phyloP scores from a whole-genome alignment of 2,888 invertebrate genomes.

The Nomada ruficornis region DNA sequence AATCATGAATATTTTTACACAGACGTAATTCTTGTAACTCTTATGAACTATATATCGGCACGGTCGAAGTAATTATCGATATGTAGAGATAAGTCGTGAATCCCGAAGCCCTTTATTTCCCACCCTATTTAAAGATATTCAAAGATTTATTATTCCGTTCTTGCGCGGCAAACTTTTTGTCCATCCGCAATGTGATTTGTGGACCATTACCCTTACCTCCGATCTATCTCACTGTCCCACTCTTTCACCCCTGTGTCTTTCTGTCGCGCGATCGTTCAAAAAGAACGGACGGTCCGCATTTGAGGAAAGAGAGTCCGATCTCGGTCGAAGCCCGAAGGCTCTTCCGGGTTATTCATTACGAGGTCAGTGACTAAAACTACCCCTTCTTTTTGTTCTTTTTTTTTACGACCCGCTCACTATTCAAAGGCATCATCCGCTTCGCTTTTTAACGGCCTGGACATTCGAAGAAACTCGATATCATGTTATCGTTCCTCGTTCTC shows the following conservation, averaged over 20 bases:
- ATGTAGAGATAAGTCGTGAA: slow-evolving; percentile 25
- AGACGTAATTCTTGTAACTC: too few relatives aligned
- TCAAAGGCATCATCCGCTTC: slow-evolving; percentile 16
- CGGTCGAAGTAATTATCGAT: slow-evolving; percentile 40
- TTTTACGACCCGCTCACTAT: slow-evolving; percentile 29
- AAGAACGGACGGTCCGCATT: slow-evolving; percentile 48
- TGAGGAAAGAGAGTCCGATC: slow-evolving; percentile 56
- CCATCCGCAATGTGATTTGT: slow-evolving; percentile 67
- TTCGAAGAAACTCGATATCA: slow-evolving; percentile 39
- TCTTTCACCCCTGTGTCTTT: slow-evolving; percentile 26
- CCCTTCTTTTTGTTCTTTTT: slow-evolving; percentile 54
- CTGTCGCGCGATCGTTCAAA: slow-evolving; percentile 49
- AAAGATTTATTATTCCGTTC: slow-evolving; percentile 67
- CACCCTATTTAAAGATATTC: slow-evolving; percentile 69
- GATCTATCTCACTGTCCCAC: not conserved
- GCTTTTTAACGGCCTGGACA: slow-evolving; percentile 46
- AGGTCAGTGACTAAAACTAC: slow-evolving; percentile 64
- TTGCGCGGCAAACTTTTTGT: slow-evolving; percentile 60
- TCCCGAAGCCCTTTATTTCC: slow-evolving; percentile 19
- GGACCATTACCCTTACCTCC: slow-evolving; percentile 63
- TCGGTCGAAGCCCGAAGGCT: slow-evolving; percentile 69
- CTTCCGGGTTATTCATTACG: slow-evolving; percentile 73
- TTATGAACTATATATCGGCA: not conserved
- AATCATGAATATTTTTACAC: too few relatives aligned
- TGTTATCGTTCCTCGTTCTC: not conserved